Conservation (phyloP, 2,888 invertebrate genomes). For the Caradrina clavipalpis region DNA sequence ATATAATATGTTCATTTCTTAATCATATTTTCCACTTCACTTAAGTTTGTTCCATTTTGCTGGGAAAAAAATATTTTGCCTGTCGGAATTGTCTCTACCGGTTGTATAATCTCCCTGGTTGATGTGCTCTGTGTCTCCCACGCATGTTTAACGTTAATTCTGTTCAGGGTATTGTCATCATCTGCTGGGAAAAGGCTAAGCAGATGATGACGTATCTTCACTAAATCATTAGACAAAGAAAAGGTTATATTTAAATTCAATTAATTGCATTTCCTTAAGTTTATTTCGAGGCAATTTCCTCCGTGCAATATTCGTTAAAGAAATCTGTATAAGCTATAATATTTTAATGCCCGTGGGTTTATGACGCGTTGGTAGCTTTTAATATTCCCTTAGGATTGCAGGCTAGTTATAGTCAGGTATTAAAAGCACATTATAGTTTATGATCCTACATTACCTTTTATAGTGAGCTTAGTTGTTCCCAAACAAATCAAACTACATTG, state of each 20-base stretch:
- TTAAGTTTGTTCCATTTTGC: neutral
- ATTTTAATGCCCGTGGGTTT: slow-evolving; percentile 21
- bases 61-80: neutral
- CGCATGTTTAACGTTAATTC: no score
- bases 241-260: no score
- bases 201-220: no score
- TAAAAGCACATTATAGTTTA: neutral
- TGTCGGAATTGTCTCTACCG: neutral
- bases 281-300: no score
- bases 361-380: slow-evolving; percentile 8
- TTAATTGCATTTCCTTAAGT: no score
- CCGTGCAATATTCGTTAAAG: no score
- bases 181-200: no score
- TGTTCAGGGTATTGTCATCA: no score
- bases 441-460: neutral
- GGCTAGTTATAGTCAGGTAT: neutral
- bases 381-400: slow-evolving; percentile 1
- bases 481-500: no score
- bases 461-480: neutral
- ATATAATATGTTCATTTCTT: neutral
- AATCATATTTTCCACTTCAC: neutral
- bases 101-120: no score
- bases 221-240: no score
- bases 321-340: slow-evolving; percentile 9
- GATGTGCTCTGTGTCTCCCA: no score